A percentile compares a stretch with the other conserved stretches of the same genome.
Evolutionary conservation across 2,888 invertebrate species (phyloP).

Genomic region (Zygogramma bicolorata): DNA sequence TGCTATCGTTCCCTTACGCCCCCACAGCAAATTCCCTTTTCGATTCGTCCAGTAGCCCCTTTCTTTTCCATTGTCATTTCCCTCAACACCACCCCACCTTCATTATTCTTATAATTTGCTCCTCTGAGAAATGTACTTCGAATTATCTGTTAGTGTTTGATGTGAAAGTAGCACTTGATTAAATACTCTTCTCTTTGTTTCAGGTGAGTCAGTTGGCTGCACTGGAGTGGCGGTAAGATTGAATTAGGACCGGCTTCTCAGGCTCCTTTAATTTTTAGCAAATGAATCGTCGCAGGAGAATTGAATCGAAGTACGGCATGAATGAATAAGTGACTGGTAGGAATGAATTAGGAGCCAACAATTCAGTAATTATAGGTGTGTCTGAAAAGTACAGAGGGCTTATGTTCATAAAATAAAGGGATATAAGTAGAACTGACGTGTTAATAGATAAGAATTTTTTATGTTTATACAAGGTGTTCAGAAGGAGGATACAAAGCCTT

Average conservation of each 20-base stretch:
- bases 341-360: neutral
- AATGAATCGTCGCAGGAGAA: neutral
- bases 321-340: neutral
- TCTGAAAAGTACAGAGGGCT: too few species aligned
- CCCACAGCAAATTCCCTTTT: neutral
- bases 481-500: too few species aligned
- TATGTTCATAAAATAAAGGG: too few species aligned
- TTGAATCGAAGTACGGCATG: neutral
- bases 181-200: slow-evolving; percentile 50
- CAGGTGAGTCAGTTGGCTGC: slow-evolving; percentile 46
- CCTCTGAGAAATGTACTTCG: slow-evolving; percentile 46
- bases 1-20: neutral
- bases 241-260: slow-evolving; percentile 26
- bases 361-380: too few species aligned
- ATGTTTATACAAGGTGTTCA: too few species aligned
- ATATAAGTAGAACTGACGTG: too few species aligned
- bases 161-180: slow-evolving; percentile 40
- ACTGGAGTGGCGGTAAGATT: slow-evolving; percentile 25
- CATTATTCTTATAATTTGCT: slow-evolving; percentile 48
- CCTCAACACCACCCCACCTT: slow-evolving; percentile 57
- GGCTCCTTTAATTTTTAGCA: slow-evolving; percentile 12
- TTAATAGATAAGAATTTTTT: too few species aligned
- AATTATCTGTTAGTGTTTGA: slow-evolving; percentile 43
- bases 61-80: neutral
- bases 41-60: neutral